These are phyloP conservation scores for Tetranychus truncatus DNA, from an alignment of 2,888 invertebrate species.

Conservation along the genomic window DNA sequence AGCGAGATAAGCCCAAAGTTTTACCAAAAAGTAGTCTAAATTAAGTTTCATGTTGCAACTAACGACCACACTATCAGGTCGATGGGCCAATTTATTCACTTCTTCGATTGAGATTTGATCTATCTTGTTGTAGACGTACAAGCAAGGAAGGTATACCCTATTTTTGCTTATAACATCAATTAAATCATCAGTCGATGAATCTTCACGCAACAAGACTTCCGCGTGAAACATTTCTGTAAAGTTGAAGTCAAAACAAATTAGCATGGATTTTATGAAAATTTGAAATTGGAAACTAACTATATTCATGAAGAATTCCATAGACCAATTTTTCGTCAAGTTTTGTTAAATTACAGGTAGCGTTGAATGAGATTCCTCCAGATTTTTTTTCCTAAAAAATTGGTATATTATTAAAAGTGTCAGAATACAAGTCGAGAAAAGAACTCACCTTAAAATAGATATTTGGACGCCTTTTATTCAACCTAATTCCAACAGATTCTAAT, in stretches of 20 bases:
- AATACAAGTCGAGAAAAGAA: neutral
- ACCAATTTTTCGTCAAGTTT: constrained; percentile 90
- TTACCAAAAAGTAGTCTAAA: constrained; percentile 75
- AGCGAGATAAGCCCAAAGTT: constrained; percentile 78
- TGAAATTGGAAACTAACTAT: constrained; percentile 49
- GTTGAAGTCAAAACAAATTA: too few species aligned
- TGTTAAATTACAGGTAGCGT: constrained; percentile 78
- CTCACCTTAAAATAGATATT: constrained; percentile 91
- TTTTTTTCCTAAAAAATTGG: constrained; percentile 51
- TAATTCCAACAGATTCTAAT: constrained; percentile 88
- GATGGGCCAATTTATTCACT: constrained; percentile 76
- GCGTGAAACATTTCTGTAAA: constrained; percentile 49
- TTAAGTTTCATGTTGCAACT: constrained; percentile 99
- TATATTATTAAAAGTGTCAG: constrained; percentile 16
- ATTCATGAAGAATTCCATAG: constrained; percentile 92
- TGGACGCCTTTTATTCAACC: constrained; percentile 82
- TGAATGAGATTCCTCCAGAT: constrained; percentile 89
- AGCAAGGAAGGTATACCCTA: constrained; percentile 82
- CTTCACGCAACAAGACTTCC: constrained; percentile 84
- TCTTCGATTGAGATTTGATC: constrained; percentile 96
- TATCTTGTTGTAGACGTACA: constrained; percentile 98
- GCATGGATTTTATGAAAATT: constrained; percentile 3
- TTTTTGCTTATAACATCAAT: constrained; percentile 95
- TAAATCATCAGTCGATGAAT: constrained; percentile 82
- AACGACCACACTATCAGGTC: constrained; percentile 73